Evolutionary conservation across 1,140 invertebrate genomes (phyloP), one percentile per base, ranked within the genome.

Genomic region (Oreohelix idahoensis): DNA sequence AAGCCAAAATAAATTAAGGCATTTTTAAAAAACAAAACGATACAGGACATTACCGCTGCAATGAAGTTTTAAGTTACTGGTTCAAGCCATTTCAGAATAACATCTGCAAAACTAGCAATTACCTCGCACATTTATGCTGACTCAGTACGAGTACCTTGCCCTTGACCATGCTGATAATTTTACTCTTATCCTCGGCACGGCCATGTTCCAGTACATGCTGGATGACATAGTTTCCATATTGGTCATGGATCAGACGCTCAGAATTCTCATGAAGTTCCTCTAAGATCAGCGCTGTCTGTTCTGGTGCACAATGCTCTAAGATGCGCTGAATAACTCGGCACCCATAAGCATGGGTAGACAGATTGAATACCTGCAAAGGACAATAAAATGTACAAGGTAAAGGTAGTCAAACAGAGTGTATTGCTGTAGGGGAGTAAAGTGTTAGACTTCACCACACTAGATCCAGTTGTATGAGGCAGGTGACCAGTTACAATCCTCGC

Each of bases 211-310:
- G 80, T 23, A 93, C 92, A 83, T 94, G 92, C 84, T 99, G 98
- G 91, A 99, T 98, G 84, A 99, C 98, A 92, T 99, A 99, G 94
- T 99, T 99, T 91, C 99, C 99, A 94, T 99, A 99, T 93, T 99
- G 98, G 95, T 99, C 99, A 92, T 98, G 97, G 90, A 99, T 98
- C 66, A 99, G 95, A 90, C 98, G 96, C 92, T 99, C 98, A 17
- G 97, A 98, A 88, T 99, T 96, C 81, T 96, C 95, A 90, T 99
- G 98, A 73, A 99, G 94, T 93, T 99, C 98, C 85, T 96, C 96
- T 70, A 99, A 93, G 87, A 99, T 98, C 32, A 97, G 97, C 84
- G 95, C 94, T 20, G 98, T 99, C 94, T 99, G 99, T 89, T 99
- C 98, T 66, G 95, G 94, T 78, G 96, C 98, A 94, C 99, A 99